Evolutionary conservation across 2,797 vertebrate species (phyloP).

Genomic region (Tympanoctomys barrerae): DNA sequence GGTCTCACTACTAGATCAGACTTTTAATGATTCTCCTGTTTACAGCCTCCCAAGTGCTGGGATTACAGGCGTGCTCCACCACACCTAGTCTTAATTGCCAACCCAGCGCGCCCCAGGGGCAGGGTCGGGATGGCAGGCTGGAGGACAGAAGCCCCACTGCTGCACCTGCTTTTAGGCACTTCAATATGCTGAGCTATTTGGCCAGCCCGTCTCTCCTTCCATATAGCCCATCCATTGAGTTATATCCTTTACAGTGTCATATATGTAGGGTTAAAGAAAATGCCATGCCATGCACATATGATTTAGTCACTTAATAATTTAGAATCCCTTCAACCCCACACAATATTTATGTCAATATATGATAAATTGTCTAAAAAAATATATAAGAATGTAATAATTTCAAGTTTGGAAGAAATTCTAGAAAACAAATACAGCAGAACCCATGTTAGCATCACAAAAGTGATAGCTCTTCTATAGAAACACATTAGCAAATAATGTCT

Average conservation of each 20-base stretch:
- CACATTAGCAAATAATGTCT: neutral
- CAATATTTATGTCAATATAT: neutral
- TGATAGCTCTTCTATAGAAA: neutral
- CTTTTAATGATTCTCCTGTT: too few relatives aligned
- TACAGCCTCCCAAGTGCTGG: too few relatives aligned
- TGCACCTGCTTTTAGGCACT: too few relatives aligned
- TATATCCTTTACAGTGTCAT: neutral
- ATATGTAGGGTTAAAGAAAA: neutral
- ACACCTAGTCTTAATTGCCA: too few relatives aligned
- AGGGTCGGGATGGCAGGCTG: too few relatives aligned
- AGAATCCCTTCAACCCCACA: neutral
- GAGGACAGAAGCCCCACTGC: too few relatives aligned
- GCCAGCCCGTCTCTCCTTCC: neutral
- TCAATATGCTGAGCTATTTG: too few relatives aligned
- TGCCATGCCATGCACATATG: neutral
- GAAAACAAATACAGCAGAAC: neutral
- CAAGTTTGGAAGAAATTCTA: constrained; percentile 37
- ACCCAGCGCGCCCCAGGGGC: too few relatives aligned
- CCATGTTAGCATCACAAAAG: neutral
- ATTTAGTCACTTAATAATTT: neutral
- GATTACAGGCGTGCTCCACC: too few relatives aligned
- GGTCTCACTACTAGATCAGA: too few relatives aligned
- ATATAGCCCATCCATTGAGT: neutral
- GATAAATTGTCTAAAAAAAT: constrained; percentile 7
- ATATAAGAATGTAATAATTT: neutral